Conservation (phyloP, 2,797 vertebrate genomes). For the Lagocephalus sceleratus region DNA sequence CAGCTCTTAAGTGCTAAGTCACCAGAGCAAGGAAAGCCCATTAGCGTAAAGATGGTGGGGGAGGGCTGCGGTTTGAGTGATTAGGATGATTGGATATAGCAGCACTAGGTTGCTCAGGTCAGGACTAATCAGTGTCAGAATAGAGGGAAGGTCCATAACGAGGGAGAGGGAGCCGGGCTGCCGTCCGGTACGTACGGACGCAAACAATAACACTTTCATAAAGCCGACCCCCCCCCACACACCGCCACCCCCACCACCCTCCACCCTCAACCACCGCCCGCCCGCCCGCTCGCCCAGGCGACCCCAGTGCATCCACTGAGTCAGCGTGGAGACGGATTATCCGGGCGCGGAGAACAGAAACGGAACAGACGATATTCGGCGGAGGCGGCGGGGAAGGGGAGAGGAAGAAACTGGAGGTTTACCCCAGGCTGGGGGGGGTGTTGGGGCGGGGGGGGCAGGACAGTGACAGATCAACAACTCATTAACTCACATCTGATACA, state of each 20-base stretch:
- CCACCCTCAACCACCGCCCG: no score
- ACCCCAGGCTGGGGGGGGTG: no score
- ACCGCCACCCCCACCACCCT: no score
- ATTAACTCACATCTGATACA: constrained; percentile 63
- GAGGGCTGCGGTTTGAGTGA: constrained; percentile 69
- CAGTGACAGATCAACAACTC: constrained; percentile 73
- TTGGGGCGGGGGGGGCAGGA: constrained; percentile 47
- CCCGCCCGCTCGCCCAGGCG: no score
- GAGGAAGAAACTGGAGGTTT: no score
- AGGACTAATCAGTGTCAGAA: constrained; percentile 77
- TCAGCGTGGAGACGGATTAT: constrained; percentile 50
- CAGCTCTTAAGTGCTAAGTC: constrained; percentile 77
- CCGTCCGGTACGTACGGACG: constrained; percentile 38
- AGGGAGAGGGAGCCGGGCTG: constrained; percentile 52
- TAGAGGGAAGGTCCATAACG: constrained; percentile 61
- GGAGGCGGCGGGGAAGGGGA: not conserved
- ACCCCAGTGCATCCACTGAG: constrained; percentile 44
- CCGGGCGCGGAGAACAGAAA: constrained; percentile 24
- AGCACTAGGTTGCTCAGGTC: constrained; percentile 75
- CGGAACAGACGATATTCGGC: constrained; percentile 22
- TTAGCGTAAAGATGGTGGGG: constrained; percentile 73
- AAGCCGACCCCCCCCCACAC: constrained; percentile 4
- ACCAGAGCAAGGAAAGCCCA: constrained; percentile 78
- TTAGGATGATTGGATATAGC: constrained; percentile 80
- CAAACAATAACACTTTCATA: constrained; percentile 35